Conservation (phyloP, 2,113 vertebrate species). For the Lota lota region DNA sequence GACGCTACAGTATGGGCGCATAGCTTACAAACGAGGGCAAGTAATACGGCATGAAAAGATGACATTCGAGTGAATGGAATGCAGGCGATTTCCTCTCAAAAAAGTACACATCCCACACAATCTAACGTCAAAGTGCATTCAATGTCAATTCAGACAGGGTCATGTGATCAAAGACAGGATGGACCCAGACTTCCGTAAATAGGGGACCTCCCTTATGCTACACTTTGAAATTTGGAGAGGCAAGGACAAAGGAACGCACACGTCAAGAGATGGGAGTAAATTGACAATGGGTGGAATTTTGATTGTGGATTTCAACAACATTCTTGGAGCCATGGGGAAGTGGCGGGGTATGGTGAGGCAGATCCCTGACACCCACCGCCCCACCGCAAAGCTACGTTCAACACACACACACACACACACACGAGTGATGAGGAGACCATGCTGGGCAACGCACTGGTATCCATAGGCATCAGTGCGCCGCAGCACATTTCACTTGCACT, state of each 20-base stretch:
- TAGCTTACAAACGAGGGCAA: conserved; percentile 34
- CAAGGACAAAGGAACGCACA: conserved; percentile 24
- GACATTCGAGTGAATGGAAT: conserved; percentile 74
- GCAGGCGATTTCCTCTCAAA: conserved; percentile 55
- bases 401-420: conserved; percentile 8
- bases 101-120: conserved; percentile 69
- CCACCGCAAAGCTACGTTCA: conserved; percentile 54
- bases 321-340: conserved; percentile 48
- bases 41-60: conserved; percentile 47
- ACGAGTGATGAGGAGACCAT: conserved; percentile 39
- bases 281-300: conserved; percentile 48
- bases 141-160: conserved; percentile 55
- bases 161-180: conserved; percentile 29
- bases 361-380: background rate
- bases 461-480: conserved; percentile 53
- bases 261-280: conserved; percentile 15
- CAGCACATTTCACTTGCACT: conserved; percentile 49
- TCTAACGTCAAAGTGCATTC: conserved; percentile 80
- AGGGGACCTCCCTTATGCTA: conserved; percentile 49
- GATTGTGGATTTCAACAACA: conserved; percentile 71
- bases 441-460: conserved; percentile 50
- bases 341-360: background rate
- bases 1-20: conserved; percentile 50
- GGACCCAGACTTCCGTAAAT: conserved; percentile 30
- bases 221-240: conserved; percentile 64